Percentiles rank a stretch among this genome's conserved stretches.
Evolutionary conservation across 2,797 vertebrate species (phyloP).

Genomic region (Notoglanidium macrostoma): DNA sequence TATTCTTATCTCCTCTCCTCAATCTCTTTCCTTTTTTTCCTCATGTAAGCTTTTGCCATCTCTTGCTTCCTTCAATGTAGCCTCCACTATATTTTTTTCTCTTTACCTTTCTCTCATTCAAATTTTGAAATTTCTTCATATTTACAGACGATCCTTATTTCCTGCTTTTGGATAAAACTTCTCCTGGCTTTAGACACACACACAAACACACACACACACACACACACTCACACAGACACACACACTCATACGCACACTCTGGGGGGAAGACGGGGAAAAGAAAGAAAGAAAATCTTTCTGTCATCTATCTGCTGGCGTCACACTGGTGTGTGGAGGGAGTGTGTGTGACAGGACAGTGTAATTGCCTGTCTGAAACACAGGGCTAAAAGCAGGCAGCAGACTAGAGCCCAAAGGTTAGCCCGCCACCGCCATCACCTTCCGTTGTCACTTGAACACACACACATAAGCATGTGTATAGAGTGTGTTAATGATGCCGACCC

Average conservation of each 20-base stretch:
- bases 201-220: neutral
- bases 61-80: neutral
- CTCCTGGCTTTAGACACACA: neutral
- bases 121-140: neutral
- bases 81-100: neutral
- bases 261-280: neutral
- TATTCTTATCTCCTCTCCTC: constrained; percentile 28
- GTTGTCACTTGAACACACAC: neutral
- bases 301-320: constrained; percentile 39
- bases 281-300: constrained; percentile 33
- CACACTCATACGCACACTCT: neutral
- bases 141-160: neutral
- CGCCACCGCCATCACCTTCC: constrained; percentile 42
- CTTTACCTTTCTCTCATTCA: neutral
- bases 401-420: constrained; percentile 56
- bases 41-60: neutral
- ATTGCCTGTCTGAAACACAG: constrained; percentile 65
- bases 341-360: constrained; percentile 52
- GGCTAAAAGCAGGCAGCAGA: constrained; percentile 56
- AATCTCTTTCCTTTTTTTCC: neutral
- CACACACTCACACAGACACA: neutral
- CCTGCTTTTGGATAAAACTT: neutral
- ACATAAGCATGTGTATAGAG: constrained; percentile 9
- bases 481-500: constrained; percentile 35
- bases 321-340: constrained; percentile 23